Base-by-base conservation (phyloP, 2,113 vertebrate species). In the Merops nubicus region DNA sequence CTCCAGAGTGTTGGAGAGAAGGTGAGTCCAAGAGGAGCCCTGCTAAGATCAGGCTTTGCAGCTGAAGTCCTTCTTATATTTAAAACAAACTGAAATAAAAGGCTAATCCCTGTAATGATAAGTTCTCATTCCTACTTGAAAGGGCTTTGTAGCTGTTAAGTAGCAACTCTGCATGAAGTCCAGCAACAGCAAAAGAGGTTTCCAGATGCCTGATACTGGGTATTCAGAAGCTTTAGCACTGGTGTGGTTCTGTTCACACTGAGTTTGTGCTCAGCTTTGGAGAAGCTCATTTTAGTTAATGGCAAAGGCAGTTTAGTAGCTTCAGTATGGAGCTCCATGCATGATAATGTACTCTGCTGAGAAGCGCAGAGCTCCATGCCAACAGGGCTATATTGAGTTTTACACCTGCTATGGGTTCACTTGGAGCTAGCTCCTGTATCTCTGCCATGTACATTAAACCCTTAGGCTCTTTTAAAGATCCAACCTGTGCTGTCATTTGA, bases 201-300 rank as follows among this genome's bases (percentile, higher is more conserved):
- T 77, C 11, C 16, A 34, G 23, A 7, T 85, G 33, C 6, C 23
- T 36, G 25, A 38, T 48, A 12, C 5, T n/a, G 33, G 47, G n/a
- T 86, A 31, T 53, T 93, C 20, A 40, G 70, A 85, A 88, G 34
- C 15, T 57, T 51, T 73, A 56, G 7, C 5, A 11, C 10, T 67
- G 69, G 43, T 9, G 48, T 77, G 25, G 28, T 75, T 57, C 34
- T 88, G 26, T 19, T 90, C 0, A 6, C 26, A 7, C 4, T 15
- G 63, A 65, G 25, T 62, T 73, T 62, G 50, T 83, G 34, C 38
- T 76, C 29, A 54, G 47, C 18, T 65, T 76, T 43, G 42, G 51
- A 85, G 54, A 25, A 40, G 20, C 38, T 57, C 0, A 0, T 42
- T 59, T 31, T 68, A 69, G 43, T 90, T 33, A 34, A 1, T 33